phyloP scores from a whole-genome alignment of 2,888 invertebrate species.

The Tetanocera ferruginea region DNA sequence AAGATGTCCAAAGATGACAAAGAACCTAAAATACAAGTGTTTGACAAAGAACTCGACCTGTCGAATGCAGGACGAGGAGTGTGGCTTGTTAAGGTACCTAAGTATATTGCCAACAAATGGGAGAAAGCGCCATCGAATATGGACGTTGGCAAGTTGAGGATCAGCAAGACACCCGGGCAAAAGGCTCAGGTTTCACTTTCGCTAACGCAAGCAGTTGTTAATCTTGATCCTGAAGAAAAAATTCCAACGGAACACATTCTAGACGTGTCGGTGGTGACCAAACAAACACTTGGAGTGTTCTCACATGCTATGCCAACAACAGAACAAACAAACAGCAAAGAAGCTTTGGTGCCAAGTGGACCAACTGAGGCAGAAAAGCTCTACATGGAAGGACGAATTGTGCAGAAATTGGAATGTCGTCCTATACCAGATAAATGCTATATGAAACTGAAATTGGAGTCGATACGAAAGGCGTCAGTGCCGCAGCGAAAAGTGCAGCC shows the following conservation, averaged over 20 bases:
- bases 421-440: constrained; percentile 91
- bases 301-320: constrained; percentile 78
- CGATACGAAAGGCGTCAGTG: constrained; percentile 87
- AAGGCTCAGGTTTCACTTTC: constrained; percentile 90
- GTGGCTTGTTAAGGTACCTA: constrained; percentile 97
- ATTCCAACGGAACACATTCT: constrained; percentile 94
- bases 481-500: constrained; percentile 90
- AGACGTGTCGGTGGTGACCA: constrained; percentile 90
- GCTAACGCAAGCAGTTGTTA: constrained; percentile 84
- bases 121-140: constrained; percentile 89
- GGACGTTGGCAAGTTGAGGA: constrained; percentile 94
- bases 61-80: constrained; percentile 92
- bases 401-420: constrained; percentile 95
- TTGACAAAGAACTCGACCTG: constrained; percentile 87
- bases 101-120: constrained; percentile 96
- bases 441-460: constrained; percentile 90
- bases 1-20: constrained; percentile 68
- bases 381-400: constrained; percentile 93
- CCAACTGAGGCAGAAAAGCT: constrained; percentile 86
- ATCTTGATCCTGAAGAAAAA: constrained; percentile 83
- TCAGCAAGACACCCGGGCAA: constrained; percentile 83
- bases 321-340: constrained; percentile 57
- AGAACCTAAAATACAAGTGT: constrained; percentile 72
- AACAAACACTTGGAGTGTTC: constrained; percentile 93
- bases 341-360: constrained; percentile 62